These are phyloP conservation scores for Cylas formicarius DNA, from an alignment of 1,140 invertebrate genomes.

Conservation along the genomic window DNA sequence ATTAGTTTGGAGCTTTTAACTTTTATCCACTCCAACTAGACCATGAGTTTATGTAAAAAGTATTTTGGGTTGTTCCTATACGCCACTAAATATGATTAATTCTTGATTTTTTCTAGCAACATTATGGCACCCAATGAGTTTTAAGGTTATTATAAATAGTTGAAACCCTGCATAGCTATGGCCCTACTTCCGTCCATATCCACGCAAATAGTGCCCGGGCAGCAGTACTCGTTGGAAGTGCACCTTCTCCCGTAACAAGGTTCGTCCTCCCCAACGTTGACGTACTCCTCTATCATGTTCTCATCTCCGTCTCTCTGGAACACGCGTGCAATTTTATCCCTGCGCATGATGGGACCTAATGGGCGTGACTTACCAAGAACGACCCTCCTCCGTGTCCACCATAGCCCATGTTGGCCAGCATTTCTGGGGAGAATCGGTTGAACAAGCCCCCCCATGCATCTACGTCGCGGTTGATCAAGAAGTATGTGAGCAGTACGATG, in stretches of 20 bases:
- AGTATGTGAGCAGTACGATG: slow-evolving; percentile 29
- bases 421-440: slow-evolving; percentile 77
- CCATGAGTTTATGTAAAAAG: too few species aligned
- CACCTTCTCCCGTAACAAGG: slow-evolving; percentile 61
- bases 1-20: too few species aligned
- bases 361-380: slow-evolving; percentile 14
- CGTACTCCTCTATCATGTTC: slow-evolving; percentile 37
- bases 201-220: slow-evolving; percentile 64
- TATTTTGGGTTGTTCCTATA: too few species aligned
- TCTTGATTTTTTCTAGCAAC: too few species aligned
- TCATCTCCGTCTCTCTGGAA: slow-evolving; percentile 38
- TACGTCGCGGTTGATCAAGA: slow-evolving; percentile 35
- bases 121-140: too few species aligned
- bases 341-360: too few species aligned
- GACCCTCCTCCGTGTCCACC: slow-evolving; percentile 55
- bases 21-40: too few species aligned
- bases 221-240: slow-evolving; percentile 68
- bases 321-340: too few species aligned
- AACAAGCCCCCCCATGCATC: slow-evolving; percentile 73
- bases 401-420: slow-evolving; percentile 72
- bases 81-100: too few species aligned
- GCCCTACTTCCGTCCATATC: slow-evolving; percentile 52
- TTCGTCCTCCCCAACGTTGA: slow-evolving; percentile 44
- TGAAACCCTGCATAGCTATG: slow-evolving; percentile 25
- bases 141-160: slow-evolving; percentile 8